phyloP scores from a whole-genome alignment of 92 coral and sea anemone species.

The Pocillopora meandrina region DNA sequence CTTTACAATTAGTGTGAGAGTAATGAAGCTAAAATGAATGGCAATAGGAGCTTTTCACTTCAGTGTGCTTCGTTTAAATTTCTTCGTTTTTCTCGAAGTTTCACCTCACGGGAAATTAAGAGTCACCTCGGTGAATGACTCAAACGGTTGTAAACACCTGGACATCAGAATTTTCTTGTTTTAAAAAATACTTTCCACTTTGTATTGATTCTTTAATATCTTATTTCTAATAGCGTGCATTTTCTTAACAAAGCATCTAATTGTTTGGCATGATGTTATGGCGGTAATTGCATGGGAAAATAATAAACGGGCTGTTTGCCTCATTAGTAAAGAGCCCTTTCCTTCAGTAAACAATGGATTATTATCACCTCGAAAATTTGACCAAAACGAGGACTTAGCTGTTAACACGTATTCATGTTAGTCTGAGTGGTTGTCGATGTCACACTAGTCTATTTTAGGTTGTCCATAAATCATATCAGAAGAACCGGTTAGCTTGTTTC shows the following conservation, averaged over 20 bases:
- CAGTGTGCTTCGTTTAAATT: background rate
- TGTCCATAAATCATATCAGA: background rate
- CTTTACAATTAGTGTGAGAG: constrained; percentile 3
- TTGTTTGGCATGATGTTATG: background rate
- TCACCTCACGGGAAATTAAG: too few relatives aligned
- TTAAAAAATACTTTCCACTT: background rate
- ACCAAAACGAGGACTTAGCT: background rate
- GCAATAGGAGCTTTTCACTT: constrained; percentile 12
- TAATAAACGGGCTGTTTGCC: constrained; percentile 14
- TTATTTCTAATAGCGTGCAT: background rate
- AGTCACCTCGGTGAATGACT: too few relatives aligned
- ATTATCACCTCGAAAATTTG: constrained; percentile 20
- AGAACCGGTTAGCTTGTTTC: background rate
- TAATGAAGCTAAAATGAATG: constrained; percentile 14
- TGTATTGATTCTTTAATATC: background rate
- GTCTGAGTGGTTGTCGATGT: background rate
- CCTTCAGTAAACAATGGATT: constrained; percentile 26
- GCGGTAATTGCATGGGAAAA: constrained; percentile 13
- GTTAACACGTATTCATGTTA: background rate
- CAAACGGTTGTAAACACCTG: background rate
- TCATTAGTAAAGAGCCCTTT: constrained; percentile 10
- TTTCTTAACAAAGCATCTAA: background rate
- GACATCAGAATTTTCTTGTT: background rate
- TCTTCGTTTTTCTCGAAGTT: too few relatives aligned
- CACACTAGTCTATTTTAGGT: background rate